phyloP scores from a whole-genome alignment of 37 sponge, comb jelly and placozoan genomes.

The Oscarella lobularis region DNA sequence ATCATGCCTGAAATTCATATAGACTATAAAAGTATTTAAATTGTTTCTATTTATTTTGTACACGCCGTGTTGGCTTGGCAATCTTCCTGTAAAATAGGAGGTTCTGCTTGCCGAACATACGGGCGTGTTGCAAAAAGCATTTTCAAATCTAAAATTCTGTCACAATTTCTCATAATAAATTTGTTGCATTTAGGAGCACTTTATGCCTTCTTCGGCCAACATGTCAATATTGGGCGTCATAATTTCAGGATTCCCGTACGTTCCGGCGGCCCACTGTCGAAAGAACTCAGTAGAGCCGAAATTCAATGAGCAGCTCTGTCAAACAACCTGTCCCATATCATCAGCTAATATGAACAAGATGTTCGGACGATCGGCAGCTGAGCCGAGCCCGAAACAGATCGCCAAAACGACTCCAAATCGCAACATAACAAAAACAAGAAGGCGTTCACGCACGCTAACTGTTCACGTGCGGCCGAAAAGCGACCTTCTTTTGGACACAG shows the following conservation, averaged over 20 bases:
- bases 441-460: no score
- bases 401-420: no score
- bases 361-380: no score
- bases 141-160: slow-evolving; percentile 22
- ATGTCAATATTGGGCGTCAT: slow-evolving; percentile 52
- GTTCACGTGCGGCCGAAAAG: no score
- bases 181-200: neutral
- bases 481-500: no score
- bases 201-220: slow-evolving; percentile 47
- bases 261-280: slow-evolving; percentile 45
- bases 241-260: slow-evolving; percentile 48
- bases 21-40: neutral
- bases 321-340: no score
- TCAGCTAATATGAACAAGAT: no score
- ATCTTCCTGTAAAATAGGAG: slow-evolving; percentile 39
- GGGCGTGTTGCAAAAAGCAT: slow-evolving; percentile 62
- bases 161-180: neutral
- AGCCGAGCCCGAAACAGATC: no score
- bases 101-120: slow-evolving; percentile 61
- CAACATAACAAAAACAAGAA: no score
- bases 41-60: neutral
- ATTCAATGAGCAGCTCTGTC: no score
- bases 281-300: no score
- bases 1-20: slow-evolving; percentile 27
- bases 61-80: slow-evolving; percentile 51